Evolutionary conservation across 2,888 invertebrate genomes (phyloP).

Genomic region (Electrophaes corylata): DNA sequence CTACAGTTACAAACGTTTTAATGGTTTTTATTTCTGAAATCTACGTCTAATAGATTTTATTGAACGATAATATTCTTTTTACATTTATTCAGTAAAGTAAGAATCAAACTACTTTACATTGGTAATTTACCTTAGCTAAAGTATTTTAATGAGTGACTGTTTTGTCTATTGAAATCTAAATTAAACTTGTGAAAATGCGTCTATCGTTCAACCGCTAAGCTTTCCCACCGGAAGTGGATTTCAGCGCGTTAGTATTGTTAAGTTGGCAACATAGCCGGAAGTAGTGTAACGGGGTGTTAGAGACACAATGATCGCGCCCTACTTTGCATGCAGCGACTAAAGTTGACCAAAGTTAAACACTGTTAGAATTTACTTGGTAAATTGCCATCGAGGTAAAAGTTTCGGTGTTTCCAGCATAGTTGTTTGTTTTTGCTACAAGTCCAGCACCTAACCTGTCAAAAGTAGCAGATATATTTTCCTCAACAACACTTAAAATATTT

Average conservation of each 20-base stretch:
- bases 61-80: too few species aligned
- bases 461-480: too few species aligned
- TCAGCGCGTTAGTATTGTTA: conserved; percentile 41
- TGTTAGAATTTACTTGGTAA: conserved; percentile 14
- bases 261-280: conserved; percentile 43
- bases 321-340: conserved; percentile 46
- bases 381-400: not conserved
- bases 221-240: conserved; percentile 38
- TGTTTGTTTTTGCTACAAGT: not conserved
- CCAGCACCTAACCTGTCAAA: too few species aligned
- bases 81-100: too few species aligned
- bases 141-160: too few species aligned
- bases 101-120: too few species aligned
- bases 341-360: conserved; percentile 19
- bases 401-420: not conserved
- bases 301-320: conserved; percentile 48
- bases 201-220: conserved; percentile 18
- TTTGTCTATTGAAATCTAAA: conserved; percentile 8
- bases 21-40: too few species aligned
- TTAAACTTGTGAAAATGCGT: conserved; percentile 1
- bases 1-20: too few species aligned
- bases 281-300: conserved; percentile 50
- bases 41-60: too few species aligned
- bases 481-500: too few species aligned
- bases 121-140: not conserved